These are phyloP conservation scores for Bombus ignitus DNA, from an alignment of 1,140 invertebrate genomes.

Conservation along the genomic window DNA sequence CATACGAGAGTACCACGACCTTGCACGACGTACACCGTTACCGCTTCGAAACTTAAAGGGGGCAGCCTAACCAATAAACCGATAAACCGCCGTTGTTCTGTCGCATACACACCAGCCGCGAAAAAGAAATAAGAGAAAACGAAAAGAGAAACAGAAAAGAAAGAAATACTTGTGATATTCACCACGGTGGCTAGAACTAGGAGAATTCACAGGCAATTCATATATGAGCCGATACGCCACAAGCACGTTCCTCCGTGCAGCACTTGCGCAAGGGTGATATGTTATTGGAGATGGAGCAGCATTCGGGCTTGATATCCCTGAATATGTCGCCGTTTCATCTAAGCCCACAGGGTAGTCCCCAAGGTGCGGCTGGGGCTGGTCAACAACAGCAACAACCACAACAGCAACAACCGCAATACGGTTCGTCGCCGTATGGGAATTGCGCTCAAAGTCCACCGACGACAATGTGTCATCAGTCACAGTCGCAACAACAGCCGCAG, in stretches of 20 bases:
- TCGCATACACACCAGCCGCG: background rate
- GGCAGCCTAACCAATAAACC: background rate
- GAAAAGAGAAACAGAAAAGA: background rate
- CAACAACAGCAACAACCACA: conserved; percentile 69
- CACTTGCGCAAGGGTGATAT: conserved; percentile 85
- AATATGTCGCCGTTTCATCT: conserved; percentile 92
- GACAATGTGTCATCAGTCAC: conserved; percentile 75
- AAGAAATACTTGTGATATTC: background rate
- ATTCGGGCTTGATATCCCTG: conserved; percentile 91
- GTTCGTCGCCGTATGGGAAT: conserved; percentile 71
- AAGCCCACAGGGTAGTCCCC: conserved; percentile 86
- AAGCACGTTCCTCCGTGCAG: conserved; percentile 63
- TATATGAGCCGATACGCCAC: conserved; percentile 69
- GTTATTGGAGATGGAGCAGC: conserved; percentile 92
- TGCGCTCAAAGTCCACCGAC: conserved; percentile 80
- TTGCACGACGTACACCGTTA: conserved; percentile 21
- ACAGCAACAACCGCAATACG: conserved; percentile 71
- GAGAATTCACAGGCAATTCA: conserved; percentile 21
- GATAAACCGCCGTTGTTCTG: conserved; percentile 8
- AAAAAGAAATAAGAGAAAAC: too few species aligned
- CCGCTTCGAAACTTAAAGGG: conserved; percentile 5
- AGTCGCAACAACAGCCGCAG: conserved; percentile 65
- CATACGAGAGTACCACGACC: background rate
- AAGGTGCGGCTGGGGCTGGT: conserved; percentile 73
- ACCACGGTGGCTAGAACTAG: conserved; percentile 4